A percentile compares a stretch with the other conserved stretches of the same genome.
Conservation (phyloP, 2,888 invertebrate genomes). For the Xanthia togata region DNA sequence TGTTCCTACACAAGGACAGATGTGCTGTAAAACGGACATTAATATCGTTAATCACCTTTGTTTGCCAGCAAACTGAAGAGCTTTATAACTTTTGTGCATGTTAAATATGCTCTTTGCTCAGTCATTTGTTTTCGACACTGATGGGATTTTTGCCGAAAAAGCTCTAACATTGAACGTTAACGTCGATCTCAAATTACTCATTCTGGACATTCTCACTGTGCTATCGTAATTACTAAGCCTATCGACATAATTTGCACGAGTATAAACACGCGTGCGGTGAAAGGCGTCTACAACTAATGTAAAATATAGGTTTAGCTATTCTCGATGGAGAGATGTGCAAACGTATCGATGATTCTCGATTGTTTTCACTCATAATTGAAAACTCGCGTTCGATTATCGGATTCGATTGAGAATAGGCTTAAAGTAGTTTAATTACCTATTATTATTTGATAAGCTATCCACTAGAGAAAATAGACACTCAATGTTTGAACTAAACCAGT, state of each 20-base stretch:
- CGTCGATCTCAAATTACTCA: neutral
- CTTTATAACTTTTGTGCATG: neutral
- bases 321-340: neutral
- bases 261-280: neutral
- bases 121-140: neutral
- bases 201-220: neutral
- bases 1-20: conserved; percentile 9
- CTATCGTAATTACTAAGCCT: conserved; percentile 4
- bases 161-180: neutral
- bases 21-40: conserved; percentile 19
- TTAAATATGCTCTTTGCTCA: neutral
- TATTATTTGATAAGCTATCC: neutral
- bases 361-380: neutral
- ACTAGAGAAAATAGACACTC: neutral
- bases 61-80: conserved; percentile 14
- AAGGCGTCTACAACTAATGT: neutral
- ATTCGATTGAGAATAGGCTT: neutral
- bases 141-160: neutral
- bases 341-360: neutral
- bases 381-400: neutral
- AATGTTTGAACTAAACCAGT: neutral
- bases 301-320: neutral
- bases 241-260: neutral
- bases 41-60: conserved; percentile 18
- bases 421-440: neutral